phyloP scores from a whole-genome alignment of 2,113 vertebrate genomes.

The Pithys albifrons region DNA sequence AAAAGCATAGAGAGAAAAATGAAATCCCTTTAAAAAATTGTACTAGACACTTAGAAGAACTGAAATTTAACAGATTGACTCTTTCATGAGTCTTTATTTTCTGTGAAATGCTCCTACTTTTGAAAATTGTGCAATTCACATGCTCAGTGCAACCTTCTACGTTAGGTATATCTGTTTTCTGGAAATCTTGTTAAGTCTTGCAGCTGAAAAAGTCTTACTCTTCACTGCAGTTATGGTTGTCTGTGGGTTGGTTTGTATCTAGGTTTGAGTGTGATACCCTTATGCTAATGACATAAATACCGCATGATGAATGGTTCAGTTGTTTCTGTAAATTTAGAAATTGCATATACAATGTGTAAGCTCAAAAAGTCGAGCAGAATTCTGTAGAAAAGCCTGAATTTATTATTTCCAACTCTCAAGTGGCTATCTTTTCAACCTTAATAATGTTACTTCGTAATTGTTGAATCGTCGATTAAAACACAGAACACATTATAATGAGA shows the following conservation, averaged over 20 bases:
- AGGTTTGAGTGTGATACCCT: neutral
- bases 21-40: neutral
- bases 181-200: neutral
- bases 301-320: fast-evolving
- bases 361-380: neutral
- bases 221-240: neutral
- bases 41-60: neutral
- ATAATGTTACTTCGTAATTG: neutral
- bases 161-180: neutral
- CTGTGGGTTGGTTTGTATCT: neutral
- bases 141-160: neutral
- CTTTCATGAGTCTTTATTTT: neutral
- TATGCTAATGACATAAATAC: neutral
- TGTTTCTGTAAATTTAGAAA: neutral
- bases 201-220: neutral
- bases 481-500: neutral
- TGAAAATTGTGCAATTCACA: neutral
- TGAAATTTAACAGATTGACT: neutral
- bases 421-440: neutral
- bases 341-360: neutral
- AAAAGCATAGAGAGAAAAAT: neutral
- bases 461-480: neutral
- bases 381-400: neutral
- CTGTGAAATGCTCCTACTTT: neutral
- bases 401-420: neutral